phyloP scores from a whole-genome alignment of 2,888 invertebrate genomes.

The Orthonevra nobilis region DNA sequence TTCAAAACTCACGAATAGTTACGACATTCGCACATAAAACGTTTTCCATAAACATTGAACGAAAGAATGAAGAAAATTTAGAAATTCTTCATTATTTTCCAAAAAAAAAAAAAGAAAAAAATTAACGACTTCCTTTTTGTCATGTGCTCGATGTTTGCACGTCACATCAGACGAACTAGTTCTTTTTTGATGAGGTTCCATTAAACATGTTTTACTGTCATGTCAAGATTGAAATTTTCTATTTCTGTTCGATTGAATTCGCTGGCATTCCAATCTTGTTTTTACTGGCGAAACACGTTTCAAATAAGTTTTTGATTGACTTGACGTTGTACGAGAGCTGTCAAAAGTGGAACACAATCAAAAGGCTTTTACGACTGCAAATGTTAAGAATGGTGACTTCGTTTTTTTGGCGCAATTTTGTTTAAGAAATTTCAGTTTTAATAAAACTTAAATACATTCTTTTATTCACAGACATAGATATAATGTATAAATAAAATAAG shows the following conservation, averaged over 20 bases:
- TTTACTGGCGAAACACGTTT: too few species aligned
- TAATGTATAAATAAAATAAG: slow-evolving; percentile 46
- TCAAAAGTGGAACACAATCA: neutral
- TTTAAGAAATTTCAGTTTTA: too few species aligned
- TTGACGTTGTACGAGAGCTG: too few species aligned
- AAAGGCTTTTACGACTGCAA: neutral
- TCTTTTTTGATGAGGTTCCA: slow-evolving; percentile 30
- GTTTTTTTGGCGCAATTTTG: too few species aligned
- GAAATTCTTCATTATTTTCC: slow-evolving; percentile 4
- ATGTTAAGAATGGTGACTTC: too few species aligned
- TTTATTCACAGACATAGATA: slow-evolving; percentile 64
- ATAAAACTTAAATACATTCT: slow-evolving; percentile 48
- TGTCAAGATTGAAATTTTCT: slow-evolving; percentile 23
- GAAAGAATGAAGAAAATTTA: neutral
- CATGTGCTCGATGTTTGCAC: neutral
- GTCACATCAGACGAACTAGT: neutral
- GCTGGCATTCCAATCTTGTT: slow-evolving; percentile 1
- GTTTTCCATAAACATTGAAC: neutral
- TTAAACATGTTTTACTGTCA: slow-evolving; percentile 30
- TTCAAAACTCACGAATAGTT: too few species aligned
- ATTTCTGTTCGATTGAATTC: neutral
- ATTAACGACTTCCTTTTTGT: slow-evolving; percentile 4
- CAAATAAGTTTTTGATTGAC: too few species aligned
- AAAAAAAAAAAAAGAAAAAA: too few species aligned
- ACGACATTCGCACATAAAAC: slow-evolving; percentile 19